phyloP scores from a whole-genome alignment of 2,113 vertebrate genomes.

The Takifugu flavidus region DNA sequence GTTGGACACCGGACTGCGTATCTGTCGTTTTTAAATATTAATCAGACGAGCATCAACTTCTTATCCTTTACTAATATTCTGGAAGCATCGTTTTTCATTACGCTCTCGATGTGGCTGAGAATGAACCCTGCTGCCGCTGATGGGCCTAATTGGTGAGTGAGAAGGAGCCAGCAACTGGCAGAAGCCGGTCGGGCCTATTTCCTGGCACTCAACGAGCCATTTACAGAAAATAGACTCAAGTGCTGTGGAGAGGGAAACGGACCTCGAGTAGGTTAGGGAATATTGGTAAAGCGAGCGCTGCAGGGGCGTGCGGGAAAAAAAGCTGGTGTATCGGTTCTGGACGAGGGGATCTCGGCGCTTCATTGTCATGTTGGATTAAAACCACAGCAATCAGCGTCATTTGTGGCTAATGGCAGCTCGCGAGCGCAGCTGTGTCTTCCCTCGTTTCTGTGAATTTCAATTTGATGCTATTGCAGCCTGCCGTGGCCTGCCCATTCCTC shows the following conservation, averaged over 20 bases:
- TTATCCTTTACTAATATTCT: not conserved
- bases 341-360: not conserved
- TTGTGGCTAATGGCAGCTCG: slow-evolving; percentile 45
- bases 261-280: slow-evolving; percentile 22
- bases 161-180: slow-evolving; percentile 27
- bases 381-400: slow-evolving; percentile 51
- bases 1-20: slow-evolving; percentile 48
- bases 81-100: slow-evolving; percentile 56
- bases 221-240: slow-evolving; percentile 34
- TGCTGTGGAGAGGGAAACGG: slow-evolving; percentile 9
- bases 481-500: slow-evolving; percentile 32
- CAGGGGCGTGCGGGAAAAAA: slow-evolving; percentile 31
- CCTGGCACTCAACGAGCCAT: slow-evolving; percentile 41
- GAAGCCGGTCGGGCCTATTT: slow-evolving; percentile 38
- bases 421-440: slow-evolving; percentile 44
- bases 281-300: not conserved
- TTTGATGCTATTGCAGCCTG: slow-evolving; percentile 30
- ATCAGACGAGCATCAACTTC: no score
- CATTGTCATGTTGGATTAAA: slow-evolving; percentile 45
- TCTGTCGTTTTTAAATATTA: slow-evolving; percentile 17
- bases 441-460: slow-evolving; percentile 34
- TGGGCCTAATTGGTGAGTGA: slow-evolving; percentile 48
- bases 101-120: slow-evolving; percentile 47
- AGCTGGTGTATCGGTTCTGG: slow-evolving; percentile 25
- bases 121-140: slow-evolving; percentile 40